Conservation (phyloP, 2,113 vertebrate species). For the Henicopernis longicauda region DNA sequence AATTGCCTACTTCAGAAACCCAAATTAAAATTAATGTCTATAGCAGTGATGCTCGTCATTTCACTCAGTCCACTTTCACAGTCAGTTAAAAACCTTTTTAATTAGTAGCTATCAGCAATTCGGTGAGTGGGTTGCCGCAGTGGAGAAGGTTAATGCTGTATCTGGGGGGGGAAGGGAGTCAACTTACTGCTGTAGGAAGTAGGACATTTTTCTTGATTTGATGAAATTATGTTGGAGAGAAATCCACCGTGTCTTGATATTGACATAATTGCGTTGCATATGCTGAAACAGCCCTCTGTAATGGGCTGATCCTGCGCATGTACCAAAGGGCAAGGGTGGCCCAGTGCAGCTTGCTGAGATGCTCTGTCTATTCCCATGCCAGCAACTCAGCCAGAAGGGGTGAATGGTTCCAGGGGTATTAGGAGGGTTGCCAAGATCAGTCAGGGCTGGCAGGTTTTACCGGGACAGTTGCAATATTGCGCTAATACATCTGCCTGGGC, state of each 20-base stretch:
- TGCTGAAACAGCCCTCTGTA: not conserved
- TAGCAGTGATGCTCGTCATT: not conserved
- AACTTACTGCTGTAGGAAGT: not conserved
- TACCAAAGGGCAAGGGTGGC: conserved; percentile 53
- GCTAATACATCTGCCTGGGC: not conserved
- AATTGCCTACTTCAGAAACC: not conserved
- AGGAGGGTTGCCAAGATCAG: not conserved
- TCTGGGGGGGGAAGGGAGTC: not conserved
- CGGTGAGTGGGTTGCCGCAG: not conserved
- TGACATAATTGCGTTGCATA: not conserved
- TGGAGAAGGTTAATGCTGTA: conserved; percentile 2
- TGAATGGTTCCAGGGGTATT: conserved; percentile 43
- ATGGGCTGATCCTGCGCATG: not conserved
- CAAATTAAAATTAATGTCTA: not conserved
- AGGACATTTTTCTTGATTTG: conserved; percentile 36
- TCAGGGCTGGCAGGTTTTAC: conserved; percentile 19
- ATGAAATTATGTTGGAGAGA: not conserved
- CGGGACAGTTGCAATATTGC: conserved; percentile 7
- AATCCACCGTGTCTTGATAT: not conserved
- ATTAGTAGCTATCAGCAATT: conserved; percentile 18
- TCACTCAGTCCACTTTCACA: not conserved
- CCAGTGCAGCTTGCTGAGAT: not conserved
- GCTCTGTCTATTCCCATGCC: conserved; percentile 34
- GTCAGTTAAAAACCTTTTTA: conserved; percentile 12
- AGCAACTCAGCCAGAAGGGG: conserved; percentile 6